Evolutionary conservation across 2,888 invertebrate genomes (phyloP).

Genomic region (Limenitis camilla): DNA sequence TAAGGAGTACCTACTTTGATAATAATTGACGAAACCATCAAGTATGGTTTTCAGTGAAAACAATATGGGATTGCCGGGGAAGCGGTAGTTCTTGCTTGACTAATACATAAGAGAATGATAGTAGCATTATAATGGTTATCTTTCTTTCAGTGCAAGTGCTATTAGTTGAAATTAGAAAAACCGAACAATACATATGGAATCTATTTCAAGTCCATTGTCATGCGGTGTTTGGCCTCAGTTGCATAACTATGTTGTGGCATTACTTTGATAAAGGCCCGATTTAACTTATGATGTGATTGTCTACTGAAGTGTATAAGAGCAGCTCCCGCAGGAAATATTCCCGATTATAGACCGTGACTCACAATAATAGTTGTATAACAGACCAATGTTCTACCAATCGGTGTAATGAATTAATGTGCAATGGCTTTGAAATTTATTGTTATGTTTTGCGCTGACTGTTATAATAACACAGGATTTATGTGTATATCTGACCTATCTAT

Average conservation of each 20-base stretch:
- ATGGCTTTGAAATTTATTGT: slow-evolving; percentile 17
- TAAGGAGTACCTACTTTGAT: no score
- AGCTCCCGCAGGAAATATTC: slow-evolving; percentile 29
- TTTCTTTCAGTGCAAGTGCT: no score
- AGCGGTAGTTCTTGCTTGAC: no score
- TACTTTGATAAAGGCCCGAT: slow-evolving; percentile 35
- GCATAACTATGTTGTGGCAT: slow-evolving; percentile 50
- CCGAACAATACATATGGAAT: slow-evolving; percentile 31
- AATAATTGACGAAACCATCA: no score
- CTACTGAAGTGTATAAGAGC: slow-evolving; percentile 14
- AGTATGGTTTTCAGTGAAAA: no score
- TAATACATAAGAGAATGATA: no score
- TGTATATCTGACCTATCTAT: slow-evolving; percentile 9
- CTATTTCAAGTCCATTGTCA: slow-evolving; percentile 64
- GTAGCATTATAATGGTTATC: background rate
- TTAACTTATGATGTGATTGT: slow-evolving; percentile 26
- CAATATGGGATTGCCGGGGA: no score
- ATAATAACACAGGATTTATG: slow-evolving; percentile 18
- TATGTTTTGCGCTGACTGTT: slow-evolving; percentile 16
- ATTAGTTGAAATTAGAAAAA: slow-evolving; percentile 1
- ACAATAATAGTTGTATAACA: slow-evolving; percentile 17
- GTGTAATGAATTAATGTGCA: slow-evolving; percentile 18
- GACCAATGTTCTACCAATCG: slow-evolving; percentile 17
- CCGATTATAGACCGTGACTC: slow-evolving; percentile 25
- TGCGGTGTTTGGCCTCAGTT: slow-evolving; percentile 46